phyloP scores from a whole-genome alignment of 2,888 invertebrate genomes.

The Drosophila lutescens region DNA sequence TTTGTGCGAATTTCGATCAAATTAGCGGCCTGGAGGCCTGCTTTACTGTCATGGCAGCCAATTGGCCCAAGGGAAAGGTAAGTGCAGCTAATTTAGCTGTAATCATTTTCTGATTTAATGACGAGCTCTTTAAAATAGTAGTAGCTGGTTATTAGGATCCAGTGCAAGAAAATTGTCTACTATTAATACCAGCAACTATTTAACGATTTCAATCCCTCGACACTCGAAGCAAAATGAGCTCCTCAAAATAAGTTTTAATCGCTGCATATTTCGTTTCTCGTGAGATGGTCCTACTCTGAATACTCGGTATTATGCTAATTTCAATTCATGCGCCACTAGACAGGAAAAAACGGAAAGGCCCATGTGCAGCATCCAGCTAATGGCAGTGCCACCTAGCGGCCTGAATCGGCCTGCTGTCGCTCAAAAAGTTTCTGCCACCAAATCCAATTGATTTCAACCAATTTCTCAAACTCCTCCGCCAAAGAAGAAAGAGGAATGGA shows the following conservation, averaged over 20 bases:
- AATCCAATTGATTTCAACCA: slow-evolving; percentile 80
- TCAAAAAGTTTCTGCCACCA: slow-evolving; percentile 58
- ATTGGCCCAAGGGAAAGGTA: slow-evolving; percentile 53
- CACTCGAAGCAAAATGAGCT: not conserved
- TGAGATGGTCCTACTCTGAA: slow-evolving; percentile 7
- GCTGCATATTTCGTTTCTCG: slow-evolving; percentile 4
- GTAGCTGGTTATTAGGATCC: not conserved
- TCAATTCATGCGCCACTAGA: slow-evolving; percentile 3
- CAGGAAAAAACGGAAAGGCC: slow-evolving; percentile 5
- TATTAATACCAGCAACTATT: not conserved
- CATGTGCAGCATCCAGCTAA: slow-evolving; percentile 29
- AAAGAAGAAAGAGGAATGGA: slow-evolving; percentile 13
- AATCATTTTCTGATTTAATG: slow-evolving; percentile 11
- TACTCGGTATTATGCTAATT: slow-evolving; percentile 23
- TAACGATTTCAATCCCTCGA: not conserved
- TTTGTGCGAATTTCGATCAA: slow-evolving; percentile 55
- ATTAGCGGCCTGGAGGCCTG: slow-evolving; percentile 46
- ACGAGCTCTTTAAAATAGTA: slow-evolving; percentile 8
- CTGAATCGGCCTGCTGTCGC: slow-evolving; percentile 46
- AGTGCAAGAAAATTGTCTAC: slow-evolving; percentile 2
- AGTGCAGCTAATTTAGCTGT: slow-evolving; percentile 42
- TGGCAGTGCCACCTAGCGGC: slow-evolving; percentile 46
- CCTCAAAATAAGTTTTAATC: not conserved
- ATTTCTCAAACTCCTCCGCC: slow-evolving; percentile 58
- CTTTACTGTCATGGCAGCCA: slow-evolving; percentile 18